Conservation (phyloP, 2,797 vertebrate genomes). For the Phoeniculus purpureus region DNA sequence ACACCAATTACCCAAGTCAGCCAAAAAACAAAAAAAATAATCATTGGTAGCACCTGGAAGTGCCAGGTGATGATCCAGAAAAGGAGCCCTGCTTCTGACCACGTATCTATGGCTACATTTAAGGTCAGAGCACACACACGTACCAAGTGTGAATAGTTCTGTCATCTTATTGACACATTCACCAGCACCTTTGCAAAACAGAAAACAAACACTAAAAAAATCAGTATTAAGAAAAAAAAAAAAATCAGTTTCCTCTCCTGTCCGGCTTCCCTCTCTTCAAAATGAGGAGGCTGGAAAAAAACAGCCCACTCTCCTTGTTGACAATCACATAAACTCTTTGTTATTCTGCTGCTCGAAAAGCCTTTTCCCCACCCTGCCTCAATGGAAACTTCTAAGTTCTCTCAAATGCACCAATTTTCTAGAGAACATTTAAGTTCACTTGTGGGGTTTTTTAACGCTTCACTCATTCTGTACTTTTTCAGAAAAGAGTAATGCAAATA, state of each 20-base stretch:
- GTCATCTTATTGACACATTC: background rate
- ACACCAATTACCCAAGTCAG: background rate
- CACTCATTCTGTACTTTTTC: background rate
- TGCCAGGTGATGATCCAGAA: background rate
- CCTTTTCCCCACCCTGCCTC: background rate
- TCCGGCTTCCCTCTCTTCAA: background rate
- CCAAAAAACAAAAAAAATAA: too few relatives aligned
- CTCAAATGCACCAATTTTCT: background rate
- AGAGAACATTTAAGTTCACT: background rate
- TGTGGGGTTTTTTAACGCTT: background rate
- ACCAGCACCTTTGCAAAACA: background rate
- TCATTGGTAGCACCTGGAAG: background rate
- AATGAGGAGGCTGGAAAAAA: background rate
- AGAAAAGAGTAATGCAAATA: background rate
- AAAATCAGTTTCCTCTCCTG: rapidly evolving
- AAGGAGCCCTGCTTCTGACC: background rate
- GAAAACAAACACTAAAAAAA: background rate
- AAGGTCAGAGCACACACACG: background rate
- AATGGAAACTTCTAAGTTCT: background rate
- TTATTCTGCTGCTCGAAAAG: background rate
- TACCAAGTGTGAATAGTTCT: background rate
- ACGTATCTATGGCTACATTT: background rate
- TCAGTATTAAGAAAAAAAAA: background rate
- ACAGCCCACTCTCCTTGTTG: background rate
- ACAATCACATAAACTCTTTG: background rate